phyloP scores from a whole-genome alignment of 2,797 vertebrate genomes.

The Megaceryle alcyon region DNA sequence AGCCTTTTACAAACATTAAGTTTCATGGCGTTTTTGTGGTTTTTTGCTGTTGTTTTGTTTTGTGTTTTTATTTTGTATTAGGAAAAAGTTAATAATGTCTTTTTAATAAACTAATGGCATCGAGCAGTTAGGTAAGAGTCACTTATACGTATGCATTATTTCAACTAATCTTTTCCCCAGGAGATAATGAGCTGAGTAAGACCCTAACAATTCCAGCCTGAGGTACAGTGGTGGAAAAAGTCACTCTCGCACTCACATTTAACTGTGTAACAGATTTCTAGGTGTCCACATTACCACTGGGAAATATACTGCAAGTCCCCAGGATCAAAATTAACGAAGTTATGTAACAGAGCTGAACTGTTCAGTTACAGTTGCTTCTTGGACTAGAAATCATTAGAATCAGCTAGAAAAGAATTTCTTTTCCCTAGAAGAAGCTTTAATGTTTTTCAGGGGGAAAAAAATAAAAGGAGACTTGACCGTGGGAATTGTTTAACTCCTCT shows the following conservation, averaged over 20 bases:
- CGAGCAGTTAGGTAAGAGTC: background rate
- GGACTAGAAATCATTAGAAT: background rate
- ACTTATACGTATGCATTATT: background rate
- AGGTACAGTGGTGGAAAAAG: background rate
- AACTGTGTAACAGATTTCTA: background rate
- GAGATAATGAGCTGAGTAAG: background rate
- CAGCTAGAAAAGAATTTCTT: background rate
- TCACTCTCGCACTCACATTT: background rate
- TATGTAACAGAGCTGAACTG: background rate
- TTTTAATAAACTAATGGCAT: background rate
- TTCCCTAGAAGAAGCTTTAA: background rate
- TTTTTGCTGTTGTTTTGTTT: no score
- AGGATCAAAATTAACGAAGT: background rate
- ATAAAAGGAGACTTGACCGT: background rate
- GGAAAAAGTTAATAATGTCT: background rate
- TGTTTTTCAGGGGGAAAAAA: background rate
- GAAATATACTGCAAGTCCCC: background rate
- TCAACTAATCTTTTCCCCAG: background rate
- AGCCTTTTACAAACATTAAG: background rate
- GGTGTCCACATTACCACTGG: background rate
- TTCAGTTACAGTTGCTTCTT: background rate
- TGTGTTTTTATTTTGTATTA: background rate
- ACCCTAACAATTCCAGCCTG: background rate
- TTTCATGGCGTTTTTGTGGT: no score
- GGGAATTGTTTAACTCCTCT: background rate